Conservation (phyloP, 2,888 invertebrate genomes). For the Drosophila nigricruria region DNA sequence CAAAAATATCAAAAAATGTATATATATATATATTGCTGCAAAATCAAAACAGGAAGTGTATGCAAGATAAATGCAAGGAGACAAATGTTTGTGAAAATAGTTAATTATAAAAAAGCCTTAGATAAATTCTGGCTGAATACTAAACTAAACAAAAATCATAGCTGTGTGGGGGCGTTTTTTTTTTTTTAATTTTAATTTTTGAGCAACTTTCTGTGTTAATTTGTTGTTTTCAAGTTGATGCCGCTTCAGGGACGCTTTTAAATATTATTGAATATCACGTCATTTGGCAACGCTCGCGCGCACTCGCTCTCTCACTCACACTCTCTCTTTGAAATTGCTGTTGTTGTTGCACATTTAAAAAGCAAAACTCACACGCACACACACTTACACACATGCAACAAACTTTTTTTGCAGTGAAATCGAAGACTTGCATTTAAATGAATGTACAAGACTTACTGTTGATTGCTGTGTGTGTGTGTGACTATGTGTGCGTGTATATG, state of each 20-base stretch:
- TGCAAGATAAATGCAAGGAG: slow-evolving; percentile 46
- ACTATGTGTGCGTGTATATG: slow-evolving; percentile 10
- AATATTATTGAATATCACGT: slow-evolving; percentile 69
- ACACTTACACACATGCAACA: slow-evolving; percentile 21
- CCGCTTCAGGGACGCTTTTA: slow-evolving; percentile 44
- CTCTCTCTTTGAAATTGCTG: slow-evolving; percentile 35
- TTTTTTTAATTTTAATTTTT: slow-evolving; percentile 27
- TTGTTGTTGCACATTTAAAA: slow-evolving; percentile 55
- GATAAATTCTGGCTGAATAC: slow-evolving; percentile 2
- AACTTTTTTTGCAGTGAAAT: slow-evolving; percentile 60
- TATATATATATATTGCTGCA: slow-evolving; percentile 37
- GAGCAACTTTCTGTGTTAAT: slow-evolving; percentile 27
- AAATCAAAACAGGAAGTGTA: slow-evolving; percentile 77
- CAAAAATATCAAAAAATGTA: slow-evolving; percentile 62
- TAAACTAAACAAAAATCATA: not conserved
- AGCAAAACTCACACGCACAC: slow-evolving; percentile 33
- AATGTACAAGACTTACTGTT: slow-evolving; percentile 45
- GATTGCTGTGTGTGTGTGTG: slow-evolving; percentile 26
- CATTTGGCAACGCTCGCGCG: slow-evolving; percentile 50
- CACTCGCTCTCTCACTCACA: slow-evolving; percentile 14
- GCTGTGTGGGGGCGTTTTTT: slow-evolving; percentile 47
- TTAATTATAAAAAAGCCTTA: slow-evolving; percentile 1
- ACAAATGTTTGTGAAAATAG: not conserved
- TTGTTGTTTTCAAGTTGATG: slow-evolving; percentile 36
- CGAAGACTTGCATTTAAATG: slow-evolving; percentile 63